These are phyloP conservation scores for Pogonus chalceus DNA, from an alignment of 1,140 invertebrate genomes.

Conservation along the genomic window DNA sequence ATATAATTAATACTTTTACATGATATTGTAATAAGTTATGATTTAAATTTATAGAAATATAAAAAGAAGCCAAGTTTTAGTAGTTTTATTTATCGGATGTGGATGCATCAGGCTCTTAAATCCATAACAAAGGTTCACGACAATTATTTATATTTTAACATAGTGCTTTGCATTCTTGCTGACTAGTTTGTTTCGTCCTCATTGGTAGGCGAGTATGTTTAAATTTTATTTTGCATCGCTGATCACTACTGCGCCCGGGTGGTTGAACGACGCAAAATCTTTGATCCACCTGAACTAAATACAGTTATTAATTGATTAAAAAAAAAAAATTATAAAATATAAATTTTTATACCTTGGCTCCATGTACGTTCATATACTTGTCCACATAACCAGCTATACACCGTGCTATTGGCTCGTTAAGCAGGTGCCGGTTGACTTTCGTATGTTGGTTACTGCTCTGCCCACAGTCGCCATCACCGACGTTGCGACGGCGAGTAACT, in stretches of 20 bases:
- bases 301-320: not conserved
- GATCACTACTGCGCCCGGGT: not conserved
- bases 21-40: not conserved
- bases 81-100: not conserved
- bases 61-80: not conserved
- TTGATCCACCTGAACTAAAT: not conserved
- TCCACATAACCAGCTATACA: slow-evolving; percentile 29
- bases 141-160: not conserved
- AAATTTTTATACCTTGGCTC: not conserved
- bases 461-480: slow-evolving; percentile 2
- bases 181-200: no score
- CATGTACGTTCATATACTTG: slow-evolving; percentile 19
- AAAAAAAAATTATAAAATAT: not conserved
- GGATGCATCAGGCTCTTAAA: not conserved
- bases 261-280: not conserved
- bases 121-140: not conserved
- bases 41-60: not conserved
- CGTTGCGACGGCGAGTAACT: not conserved
- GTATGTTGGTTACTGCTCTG: not conserved
- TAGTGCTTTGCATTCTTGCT: no score
- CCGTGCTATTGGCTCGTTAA: slow-evolving; percentile 28
- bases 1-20: not conserved
- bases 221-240: not conserved
- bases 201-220: no score
- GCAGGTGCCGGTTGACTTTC: not conserved